Base-by-base conservation (phyloP, 2,113 vertebrate species). In the Chaetops frenatus region DNA sequence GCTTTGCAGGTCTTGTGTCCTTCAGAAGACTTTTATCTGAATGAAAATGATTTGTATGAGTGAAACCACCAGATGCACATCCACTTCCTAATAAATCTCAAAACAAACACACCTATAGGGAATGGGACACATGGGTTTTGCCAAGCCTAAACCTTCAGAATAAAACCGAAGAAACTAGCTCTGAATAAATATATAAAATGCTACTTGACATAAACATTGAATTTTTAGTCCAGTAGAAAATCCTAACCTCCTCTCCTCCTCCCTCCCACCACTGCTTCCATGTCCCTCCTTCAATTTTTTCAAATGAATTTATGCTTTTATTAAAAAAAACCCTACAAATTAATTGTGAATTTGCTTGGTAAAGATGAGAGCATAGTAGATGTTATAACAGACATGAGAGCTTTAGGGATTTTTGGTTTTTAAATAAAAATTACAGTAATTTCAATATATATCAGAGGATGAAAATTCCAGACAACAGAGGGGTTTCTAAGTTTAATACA, bases 1-100 rank as follows among this genome's bases (percentile, higher is more conserved):
- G 61, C 47, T 93, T 90, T 47, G 38, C 24, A 92, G 66, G 38
- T 70, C 42, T 74, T 50, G 11, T 71, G 81, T 71, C 94, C 62
- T 93, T 93, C 90, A 80, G 71, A 89, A 84, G 47, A 91, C 33
- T 94, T 95, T 86, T 90, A 66, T 94, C 60, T 86, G 56, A 77
- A 74, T 29, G 44, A 91, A 77, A 94, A 81, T 28, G n/a, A 9
- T 51, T 89, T 66, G 19, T 13, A 20, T 35, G 33, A 83, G 22
- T 36, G 58, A 86, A 92, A 88, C 12, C 31, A 91, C 11, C 27
- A 82, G 54, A 45, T 47, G 20, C 24, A 85, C 54, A 48, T 58
- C 42, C 9, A 31, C 4, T 47, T 88, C 35, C 62, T 88, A 56
- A 54, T 44, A 62, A 82, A 73, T 19, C n/a, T 83, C 38, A 51